Evolutionary conservation across 2,888 invertebrate species (phyloP).

Genomic region (Aspidapion aeneum): DNA sequence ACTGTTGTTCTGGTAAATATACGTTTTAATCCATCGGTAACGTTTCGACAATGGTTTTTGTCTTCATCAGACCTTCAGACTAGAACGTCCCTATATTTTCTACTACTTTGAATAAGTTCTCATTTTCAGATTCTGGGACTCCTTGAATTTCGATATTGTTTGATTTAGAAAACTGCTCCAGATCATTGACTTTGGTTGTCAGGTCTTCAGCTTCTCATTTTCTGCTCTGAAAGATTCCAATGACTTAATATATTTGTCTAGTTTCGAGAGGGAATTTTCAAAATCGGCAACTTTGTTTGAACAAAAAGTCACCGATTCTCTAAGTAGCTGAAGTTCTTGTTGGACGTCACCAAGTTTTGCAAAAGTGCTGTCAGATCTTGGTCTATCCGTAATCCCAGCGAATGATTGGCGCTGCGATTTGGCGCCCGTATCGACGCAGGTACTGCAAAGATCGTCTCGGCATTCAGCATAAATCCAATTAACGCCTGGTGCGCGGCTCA

Average conservation of each 20-base stretch:
- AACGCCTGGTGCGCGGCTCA: neutral
- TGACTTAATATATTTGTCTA: conserved; percentile 3
- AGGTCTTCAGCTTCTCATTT: conserved; percentile 5
- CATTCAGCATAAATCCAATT: neutral
- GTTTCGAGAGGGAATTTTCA: conserved; percentile 3
- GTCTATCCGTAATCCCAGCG: neutral
- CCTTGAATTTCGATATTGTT: conserved; percentile 14
- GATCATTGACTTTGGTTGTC: conserved; percentile 4
- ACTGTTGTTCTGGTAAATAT: too few relatives aligned
- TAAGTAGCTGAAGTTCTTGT: neutral
- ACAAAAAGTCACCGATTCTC: conserved; percentile 12
- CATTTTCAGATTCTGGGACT: conserved; percentile 6
- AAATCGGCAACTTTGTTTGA: conserved; percentile 10
- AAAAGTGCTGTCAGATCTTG: neutral
- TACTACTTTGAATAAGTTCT: conserved; percentile 6
- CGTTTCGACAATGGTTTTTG: too few relatives aligned
- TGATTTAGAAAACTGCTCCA: conserved; percentile 8
- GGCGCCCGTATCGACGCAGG: neutral
- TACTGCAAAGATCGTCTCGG: neutral
- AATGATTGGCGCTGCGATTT: neutral
- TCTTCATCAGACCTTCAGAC: too few relatives aligned
- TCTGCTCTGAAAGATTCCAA: conserved; percentile 5
- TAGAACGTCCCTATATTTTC: conserved; percentile 7
- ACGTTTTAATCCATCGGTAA: too few relatives aligned
- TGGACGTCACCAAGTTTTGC: neutral